A percentile compares a stretch with the other conserved stretches of the same genome.
phyloP scores from a whole-genome alignment of 1,140 invertebrate genomes.

The Potamilus streckersoni region DNA sequence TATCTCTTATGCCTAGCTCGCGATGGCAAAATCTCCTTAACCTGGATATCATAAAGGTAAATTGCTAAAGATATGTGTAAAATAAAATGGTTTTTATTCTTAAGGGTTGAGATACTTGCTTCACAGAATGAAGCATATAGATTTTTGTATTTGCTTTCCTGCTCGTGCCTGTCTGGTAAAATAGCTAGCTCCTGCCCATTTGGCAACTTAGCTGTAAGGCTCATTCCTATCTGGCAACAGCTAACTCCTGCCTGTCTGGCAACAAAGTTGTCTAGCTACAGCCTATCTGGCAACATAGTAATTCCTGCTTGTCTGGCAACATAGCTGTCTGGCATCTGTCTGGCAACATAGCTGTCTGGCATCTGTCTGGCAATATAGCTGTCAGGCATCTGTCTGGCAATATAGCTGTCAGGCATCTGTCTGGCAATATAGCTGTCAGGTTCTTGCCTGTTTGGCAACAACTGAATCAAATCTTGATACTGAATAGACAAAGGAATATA shows the following conservation, averaged over 20 bases:
- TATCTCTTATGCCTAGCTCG: conserved; percentile 86
- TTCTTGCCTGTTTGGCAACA: background rate
- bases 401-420: too few relatives aligned
- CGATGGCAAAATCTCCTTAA: conserved; percentile 94
- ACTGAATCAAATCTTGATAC: too few relatives aligned
- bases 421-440: background rate
- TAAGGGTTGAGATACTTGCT: too few relatives aligned
- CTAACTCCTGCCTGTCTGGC: too few relatives aligned
- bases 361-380: background rate
- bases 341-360: too few relatives aligned
- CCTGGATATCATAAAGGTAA: conserved; percentile 87
- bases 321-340: too few relatives aligned
- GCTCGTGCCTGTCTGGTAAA: background rate
- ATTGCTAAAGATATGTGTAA: background rate
- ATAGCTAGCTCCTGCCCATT: background rate
- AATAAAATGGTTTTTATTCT: too few relatives aligned
- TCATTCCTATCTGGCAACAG: background rate
- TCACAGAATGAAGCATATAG: background rate
- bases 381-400: background rate
- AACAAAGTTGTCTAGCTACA: too few relatives aligned
- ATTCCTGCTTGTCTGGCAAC: too few relatives aligned
- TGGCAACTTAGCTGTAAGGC: background rate
- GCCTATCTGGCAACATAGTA: too few relatives aligned
- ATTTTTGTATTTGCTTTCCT: background rate
- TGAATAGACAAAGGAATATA: too few relatives aligned